phyloP scores from a whole-genome alignment of 2,888 invertebrate species.

The Andricus quercusramuli region DNA sequence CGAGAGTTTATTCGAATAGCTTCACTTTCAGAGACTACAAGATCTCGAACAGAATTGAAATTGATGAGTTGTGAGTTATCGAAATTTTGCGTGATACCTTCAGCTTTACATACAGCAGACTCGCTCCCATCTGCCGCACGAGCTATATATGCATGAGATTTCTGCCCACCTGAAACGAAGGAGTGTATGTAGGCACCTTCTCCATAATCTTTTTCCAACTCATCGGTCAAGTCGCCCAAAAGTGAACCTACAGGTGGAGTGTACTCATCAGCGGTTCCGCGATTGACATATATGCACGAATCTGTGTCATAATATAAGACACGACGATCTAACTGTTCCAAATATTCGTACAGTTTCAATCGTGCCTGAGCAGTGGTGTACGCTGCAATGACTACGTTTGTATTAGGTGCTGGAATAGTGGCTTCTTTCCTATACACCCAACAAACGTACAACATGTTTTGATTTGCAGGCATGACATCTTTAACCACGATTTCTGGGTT shows the following conservation, averaged over 20 bases:
- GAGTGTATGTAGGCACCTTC: conserved; percentile 39
- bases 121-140: background rate
- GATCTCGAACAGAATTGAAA: background rate
- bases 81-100: conserved; percentile 26
- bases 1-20: background rate
- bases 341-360: conserved; percentile 64
- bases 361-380: conserved; percentile 45
- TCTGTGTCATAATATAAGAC: conserved; percentile 48
- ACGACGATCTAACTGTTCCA: conserved; percentile 63
- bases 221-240: conserved; percentile 47
- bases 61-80: conserved; percentile 31
- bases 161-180: conserved; percentile 41
- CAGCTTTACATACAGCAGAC: background rate
- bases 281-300: conserved; percentile 31
- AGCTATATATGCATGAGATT: conserved; percentile 44
- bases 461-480: conserved; percentile 13
- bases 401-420: background rate
- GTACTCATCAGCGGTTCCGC: background rate
- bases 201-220: conserved; percentile 24
- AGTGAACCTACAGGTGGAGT: conserved; percentile 29
- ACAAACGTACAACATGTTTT: conserved; percentile 35
- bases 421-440: conserved; percentile 7
- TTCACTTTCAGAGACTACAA: too few relatives aligned
- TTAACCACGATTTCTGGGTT: too few relatives aligned
- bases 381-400: conserved; percentile 43